A percentile compares a stretch with the other conserved stretches of the same genome.
Conservation (phyloP, 2,113 vertebrate species). For the Rhineura floridana region DNA sequence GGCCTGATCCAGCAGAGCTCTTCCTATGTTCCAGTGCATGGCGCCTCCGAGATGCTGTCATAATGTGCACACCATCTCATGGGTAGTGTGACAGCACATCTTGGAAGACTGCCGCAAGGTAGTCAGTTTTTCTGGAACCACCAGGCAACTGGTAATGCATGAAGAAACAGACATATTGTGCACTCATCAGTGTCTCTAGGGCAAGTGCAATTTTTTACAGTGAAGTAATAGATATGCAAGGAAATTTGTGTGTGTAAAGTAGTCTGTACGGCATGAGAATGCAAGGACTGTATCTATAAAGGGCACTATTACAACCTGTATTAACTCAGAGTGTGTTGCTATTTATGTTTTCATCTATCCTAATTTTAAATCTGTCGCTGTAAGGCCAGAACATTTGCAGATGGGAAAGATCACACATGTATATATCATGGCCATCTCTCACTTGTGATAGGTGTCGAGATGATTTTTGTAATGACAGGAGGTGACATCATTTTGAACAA, state of each 20-base stretch:
- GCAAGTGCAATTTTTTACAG: neutral
- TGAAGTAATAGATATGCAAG: no score
- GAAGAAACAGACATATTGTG: neutral
- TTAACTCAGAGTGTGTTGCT: neutral
- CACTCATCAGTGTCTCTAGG: neutral
- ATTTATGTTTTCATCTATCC: neutral
- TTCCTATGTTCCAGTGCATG: neutral
- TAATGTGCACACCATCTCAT: neutral
- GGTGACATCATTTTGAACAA: constrained; percentile 16
- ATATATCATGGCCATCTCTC: neutral
- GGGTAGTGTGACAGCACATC: neutral
- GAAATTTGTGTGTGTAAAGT: constrained; percentile 2
- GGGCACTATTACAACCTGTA: neutral
- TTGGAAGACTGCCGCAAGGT: neutral
- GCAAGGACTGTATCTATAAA: neutral
- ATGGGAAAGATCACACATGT: neutral
- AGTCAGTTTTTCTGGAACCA: neutral
- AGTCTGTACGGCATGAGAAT: neutral
- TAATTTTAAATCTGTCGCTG: constrained; percentile 1
- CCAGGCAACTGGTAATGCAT: neutral
- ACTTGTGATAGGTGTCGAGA: neutral
- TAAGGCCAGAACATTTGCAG: neutral
- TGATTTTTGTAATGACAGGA: neutral
- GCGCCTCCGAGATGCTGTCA: neutral
- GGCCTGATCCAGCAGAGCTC: no score